Evolutionary conservation across 2,888 invertebrate species (phyloP).

Genomic region (Falcaria lacertinaria): DNA sequence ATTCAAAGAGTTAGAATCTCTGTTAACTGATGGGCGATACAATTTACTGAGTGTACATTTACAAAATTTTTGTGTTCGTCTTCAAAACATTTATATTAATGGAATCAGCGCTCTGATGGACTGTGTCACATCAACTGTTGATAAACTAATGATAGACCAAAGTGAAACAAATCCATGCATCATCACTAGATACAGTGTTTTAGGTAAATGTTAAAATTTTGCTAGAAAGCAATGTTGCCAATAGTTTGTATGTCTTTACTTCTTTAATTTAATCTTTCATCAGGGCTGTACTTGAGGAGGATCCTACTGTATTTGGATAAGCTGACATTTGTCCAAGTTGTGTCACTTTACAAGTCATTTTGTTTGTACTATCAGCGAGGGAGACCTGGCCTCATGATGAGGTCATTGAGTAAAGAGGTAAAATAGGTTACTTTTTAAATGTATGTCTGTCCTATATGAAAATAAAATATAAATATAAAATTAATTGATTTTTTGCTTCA

Average conservation of each 20-base stretch:
- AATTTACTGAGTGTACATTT: slow-evolving; percentile 78
- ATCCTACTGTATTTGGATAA: slow-evolving; percentile 90
- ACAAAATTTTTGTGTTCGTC: slow-evolving; percentile 79
- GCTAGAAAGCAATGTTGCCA: background rate
- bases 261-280: slow-evolving; percentile 48
- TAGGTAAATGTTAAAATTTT: slow-evolving; percentile 70
- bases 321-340: slow-evolving; percentile 90
- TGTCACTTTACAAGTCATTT: slow-evolving; percentile 85
- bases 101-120: slow-evolving; percentile 84
- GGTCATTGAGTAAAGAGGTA: slow-evolving; percentile 74
- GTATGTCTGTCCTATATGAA: too few species aligned
- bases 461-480: too few species aligned
- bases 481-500: slow-evolving; percentile 27
- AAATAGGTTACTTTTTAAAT: too few species aligned
- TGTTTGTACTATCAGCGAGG: slow-evolving; percentile 83
- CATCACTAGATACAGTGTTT: slow-evolving; percentile 83
- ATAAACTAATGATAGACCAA: slow-evolving; percentile 80
- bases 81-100: slow-evolving; percentile 79
- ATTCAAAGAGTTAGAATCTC: slow-evolving; percentile 82
- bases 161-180: slow-evolving; percentile 64
- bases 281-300: slow-evolving; percentile 90
- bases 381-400: slow-evolving; percentile 68
- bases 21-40: slow-evolving; percentile 82
- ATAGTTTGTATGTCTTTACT: background rate
- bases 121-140: slow-evolving; percentile 78